Base-by-base conservation (phyloP, 2,113 vertebrate genomes). In the Scomber scombrus region DNA sequence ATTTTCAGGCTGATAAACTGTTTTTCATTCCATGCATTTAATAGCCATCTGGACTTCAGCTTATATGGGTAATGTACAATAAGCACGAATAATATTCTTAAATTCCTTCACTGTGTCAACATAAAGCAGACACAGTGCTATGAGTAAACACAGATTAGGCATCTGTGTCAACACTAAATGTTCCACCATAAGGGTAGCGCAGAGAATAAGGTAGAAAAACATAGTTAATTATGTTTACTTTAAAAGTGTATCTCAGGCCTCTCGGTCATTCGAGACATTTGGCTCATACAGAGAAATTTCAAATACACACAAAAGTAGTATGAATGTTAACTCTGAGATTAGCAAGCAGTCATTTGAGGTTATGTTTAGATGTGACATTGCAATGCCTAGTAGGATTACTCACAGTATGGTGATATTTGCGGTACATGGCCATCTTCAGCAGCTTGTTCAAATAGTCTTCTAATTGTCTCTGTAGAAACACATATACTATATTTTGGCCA, bases 361-460 rank as follows among this genome's bases (percentile, higher is more conserved):
- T 14, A 45, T 19, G 34, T 47, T 26, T 40, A 11, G 18, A 73
- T 67, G 29, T 34, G 26, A 45, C 8, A 18, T 67, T 47, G 45
- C 45, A 18, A 34, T n/a, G 49, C 2, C 82, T 60, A 13, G 58
- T 77, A 21, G 6, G 69, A 21, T 82, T 89, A 89, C 98, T 97
- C 95, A 99, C 98, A 34, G 97, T 99, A 50, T 98, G 96, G 58
- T 98, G 96, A 84, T 99, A 99, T 93, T 98, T 98, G 86, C 94
- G 96, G 90, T 99, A 99, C 95, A 98, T 94, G 0, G 96, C 93
- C 97, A 98, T 99, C 92, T 95, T 97, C 80, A 99, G 93, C 87
- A 99, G 94, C 81, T 96, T 97, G 88, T 97, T 96, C 93, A 99
- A 90, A 88, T 99, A 99, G 91, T 99, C 98, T 82, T 99, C 98